Conservation (phyloP, 37 sponge, comb jelly and placozoan genomes). For the Crambe crambe region DNA sequence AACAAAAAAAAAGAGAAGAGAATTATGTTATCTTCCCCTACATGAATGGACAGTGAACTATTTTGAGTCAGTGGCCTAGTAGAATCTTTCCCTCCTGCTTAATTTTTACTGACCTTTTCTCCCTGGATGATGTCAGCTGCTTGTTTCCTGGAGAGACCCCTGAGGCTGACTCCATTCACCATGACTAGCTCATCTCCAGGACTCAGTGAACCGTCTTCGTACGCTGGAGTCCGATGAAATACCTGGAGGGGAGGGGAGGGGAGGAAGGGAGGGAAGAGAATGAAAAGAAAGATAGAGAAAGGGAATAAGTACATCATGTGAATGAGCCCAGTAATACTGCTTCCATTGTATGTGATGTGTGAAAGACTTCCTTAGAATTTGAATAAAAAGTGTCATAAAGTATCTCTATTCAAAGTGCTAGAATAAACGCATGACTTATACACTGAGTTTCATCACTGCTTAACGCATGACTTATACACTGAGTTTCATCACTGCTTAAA, state of each 20-base stretch:
- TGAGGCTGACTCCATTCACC: conserved; percentile 68
- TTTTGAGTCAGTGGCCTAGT: background rate
- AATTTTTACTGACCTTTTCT: conserved; percentile 61
- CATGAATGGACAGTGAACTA: background rate
- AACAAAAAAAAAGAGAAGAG: too few relatives aligned
- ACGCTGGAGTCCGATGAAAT: conserved; percentile 95
- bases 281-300: background rate
- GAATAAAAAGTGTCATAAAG: too few relatives aligned
- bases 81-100: background rate
- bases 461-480: too few relatives aligned
- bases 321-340: background rate
- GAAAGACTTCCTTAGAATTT: too few relatives aligned
- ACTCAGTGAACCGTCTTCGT: conserved; percentile 80
- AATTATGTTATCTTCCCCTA: background rate
- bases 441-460: too few relatives aligned
- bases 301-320: background rate
- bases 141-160: conserved; percentile 78
- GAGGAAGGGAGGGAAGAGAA: background rate
- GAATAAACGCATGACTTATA: too few relatives aligned
- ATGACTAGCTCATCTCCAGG: conserved; percentile 91
- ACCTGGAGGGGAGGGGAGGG: conserved; percentile 56
- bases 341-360: too few relatives aligned
- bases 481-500: too few relatives aligned
- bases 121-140: conserved; percentile 87
- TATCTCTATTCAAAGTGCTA: too few relatives aligned